phyloP scores from a whole-genome alignment of 2,797 vertebrate species.

The Gadopsis bispinosus region DNA sequence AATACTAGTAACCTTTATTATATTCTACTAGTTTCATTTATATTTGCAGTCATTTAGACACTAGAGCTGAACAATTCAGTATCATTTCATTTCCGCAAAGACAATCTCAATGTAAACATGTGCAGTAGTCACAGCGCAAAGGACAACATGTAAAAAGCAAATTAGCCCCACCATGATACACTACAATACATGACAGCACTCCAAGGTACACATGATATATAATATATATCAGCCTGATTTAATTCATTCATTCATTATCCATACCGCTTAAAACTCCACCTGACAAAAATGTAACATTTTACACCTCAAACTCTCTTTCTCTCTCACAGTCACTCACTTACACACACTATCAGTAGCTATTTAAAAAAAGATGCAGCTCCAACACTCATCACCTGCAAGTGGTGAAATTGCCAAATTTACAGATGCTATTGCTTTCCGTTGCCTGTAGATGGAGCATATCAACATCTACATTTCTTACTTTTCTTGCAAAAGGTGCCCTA shows the following conservation, averaged over 20 bases:
- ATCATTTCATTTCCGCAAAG: not conserved
- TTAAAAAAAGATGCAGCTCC: not conserved
- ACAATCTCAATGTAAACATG: not conserved
- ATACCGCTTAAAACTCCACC: not conserved
- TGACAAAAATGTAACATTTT: not conserved
- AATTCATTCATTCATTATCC: not conserved
- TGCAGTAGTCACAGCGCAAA: not conserved
- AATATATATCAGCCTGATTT: not conserved
- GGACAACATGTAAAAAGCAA: not conserved
- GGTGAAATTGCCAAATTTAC: not conserved
- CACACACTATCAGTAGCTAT: not conserved
- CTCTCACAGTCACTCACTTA: not conserved
- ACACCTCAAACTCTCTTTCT: not conserved
- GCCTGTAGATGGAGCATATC: not conserved
- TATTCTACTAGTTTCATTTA: not conserved
- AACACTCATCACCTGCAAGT: not conserved
- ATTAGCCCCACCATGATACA: not conserved
- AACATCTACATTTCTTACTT: not conserved
- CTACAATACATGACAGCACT: not conserved
- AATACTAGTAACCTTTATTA: not conserved
- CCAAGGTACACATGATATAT: not conserved
- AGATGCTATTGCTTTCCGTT: not conserved
- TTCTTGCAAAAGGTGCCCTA: not conserved
- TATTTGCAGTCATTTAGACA: not conserved
- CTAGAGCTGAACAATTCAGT: not conserved